These are phyloP conservation scores for Microctenopoma steveboyesi DNA, from an alignment of 2,797 vertebrate species.

Conservation along the genomic window DNA sequence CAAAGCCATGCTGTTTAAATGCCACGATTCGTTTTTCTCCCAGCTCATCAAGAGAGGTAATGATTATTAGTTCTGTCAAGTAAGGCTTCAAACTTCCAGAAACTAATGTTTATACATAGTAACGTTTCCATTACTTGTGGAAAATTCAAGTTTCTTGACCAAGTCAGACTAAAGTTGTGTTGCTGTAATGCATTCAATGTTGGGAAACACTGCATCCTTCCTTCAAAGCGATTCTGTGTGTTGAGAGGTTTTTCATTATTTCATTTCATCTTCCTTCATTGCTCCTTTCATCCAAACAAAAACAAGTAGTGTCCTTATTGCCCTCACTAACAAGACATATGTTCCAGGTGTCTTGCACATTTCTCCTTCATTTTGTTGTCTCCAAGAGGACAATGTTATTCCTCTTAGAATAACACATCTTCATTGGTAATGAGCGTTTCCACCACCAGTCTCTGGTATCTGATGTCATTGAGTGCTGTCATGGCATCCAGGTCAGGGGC, in stretches of 20 bases:
- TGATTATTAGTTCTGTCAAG: neutral
- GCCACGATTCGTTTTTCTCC: neutral
- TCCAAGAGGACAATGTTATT: conserved; percentile 7
- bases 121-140: neutral
- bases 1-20: conserved; percentile 1
- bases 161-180: neutral
- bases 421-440: conserved; percentile 98
- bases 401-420: conserved; percentile 94
- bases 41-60: neutral
- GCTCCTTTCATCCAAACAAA: conserved; percentile 10
- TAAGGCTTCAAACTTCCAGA: conserved; percentile 1
- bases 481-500: conserved; percentile 95
- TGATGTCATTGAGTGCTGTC: conserved; percentile 97
- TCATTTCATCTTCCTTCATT: conserved; percentile 30
- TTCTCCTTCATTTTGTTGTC: conserved; percentile 27
- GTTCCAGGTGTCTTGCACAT: conserved; percentile 4
- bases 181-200: conserved; percentile 8
- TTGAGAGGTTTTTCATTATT: neutral
- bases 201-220: conserved; percentile 43
- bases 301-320: conserved; percentile 16
- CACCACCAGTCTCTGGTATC: conserved; percentile 98
- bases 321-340: neutral
- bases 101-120: neutral
- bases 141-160: conserved; percentile 3
- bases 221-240: neutral